Conservation (phyloP, 1,140 invertebrate species). For the Nebria ingens region DNA sequence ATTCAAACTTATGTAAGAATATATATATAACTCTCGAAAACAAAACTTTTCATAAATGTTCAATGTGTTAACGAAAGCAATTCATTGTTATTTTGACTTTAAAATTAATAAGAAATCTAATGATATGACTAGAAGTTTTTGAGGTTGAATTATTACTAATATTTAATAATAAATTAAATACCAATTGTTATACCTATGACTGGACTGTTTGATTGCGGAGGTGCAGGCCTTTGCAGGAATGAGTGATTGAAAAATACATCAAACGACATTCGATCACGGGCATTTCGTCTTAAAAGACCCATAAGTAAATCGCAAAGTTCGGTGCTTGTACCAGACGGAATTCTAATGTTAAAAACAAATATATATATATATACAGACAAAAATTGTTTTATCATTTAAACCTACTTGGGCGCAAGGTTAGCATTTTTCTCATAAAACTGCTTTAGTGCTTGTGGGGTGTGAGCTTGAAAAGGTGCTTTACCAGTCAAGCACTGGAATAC, state of each 20-base stretch:
- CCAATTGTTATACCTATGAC: too few relatives aligned
- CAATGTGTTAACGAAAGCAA: too few relatives aligned
- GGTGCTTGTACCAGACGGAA: conserved; percentile 82
- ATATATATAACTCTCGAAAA: too few relatives aligned
- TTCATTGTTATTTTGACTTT: too few relatives aligned
- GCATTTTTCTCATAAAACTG: conserved; percentile 94
- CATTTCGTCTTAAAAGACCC: conserved; percentile 81
- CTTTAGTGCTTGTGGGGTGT: conserved; percentile 96
- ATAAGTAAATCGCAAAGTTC: conserved; percentile 81
- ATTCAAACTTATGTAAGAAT: too few relatives aligned
- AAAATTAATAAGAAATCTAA: too few relatives aligned
- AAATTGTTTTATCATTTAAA: conserved; percentile 16
- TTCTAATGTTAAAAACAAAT: conserved; percentile 53
- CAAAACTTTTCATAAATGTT: too few relatives aligned
- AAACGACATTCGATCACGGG: conserved; percentile 91
- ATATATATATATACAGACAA: neutral
- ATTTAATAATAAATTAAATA: too few relatives aligned
- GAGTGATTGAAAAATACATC: conserved; percentile 89
- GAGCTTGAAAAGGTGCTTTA: conserved; percentile 95
- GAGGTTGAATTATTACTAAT: too few relatives aligned
- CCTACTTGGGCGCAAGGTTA: conserved; percentile 90
- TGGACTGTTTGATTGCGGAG: conserved; percentile 30
- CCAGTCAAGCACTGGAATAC: conserved; percentile 98
- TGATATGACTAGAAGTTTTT: too few relatives aligned
- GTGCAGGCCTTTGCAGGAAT: conserved; percentile 65